phyloP scores from a whole-genome alignment of 2,888 invertebrate species.

The Stegana nigrithorax region DNA sequence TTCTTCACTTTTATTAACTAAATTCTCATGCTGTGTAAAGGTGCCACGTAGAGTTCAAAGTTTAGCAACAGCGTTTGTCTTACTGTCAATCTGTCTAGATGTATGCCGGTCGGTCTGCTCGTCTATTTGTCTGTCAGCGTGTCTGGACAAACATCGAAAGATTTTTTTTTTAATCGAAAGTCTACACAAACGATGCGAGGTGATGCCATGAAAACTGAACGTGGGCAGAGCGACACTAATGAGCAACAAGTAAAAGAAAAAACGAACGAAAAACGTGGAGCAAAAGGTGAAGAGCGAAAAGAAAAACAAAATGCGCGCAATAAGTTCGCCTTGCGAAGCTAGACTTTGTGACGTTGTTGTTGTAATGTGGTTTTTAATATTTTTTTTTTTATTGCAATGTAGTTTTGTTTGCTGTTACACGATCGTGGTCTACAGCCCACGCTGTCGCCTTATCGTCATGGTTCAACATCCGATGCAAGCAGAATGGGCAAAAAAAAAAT shows the following conservation, averaged over 20 bases:
- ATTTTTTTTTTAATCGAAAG: not conserved
- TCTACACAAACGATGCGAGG: not conserved
- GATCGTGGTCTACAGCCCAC: constrained; percentile 15
- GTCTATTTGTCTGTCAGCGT: no score
- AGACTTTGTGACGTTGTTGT: constrained; percentile 20
- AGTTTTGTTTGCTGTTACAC: constrained; percentile 4
- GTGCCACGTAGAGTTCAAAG: constrained; percentile 4
- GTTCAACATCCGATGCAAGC: constrained; percentile 10
- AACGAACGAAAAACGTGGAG: not conserved
- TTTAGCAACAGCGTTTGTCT: no score
- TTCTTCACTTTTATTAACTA: no score
- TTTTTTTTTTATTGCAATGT: not conserved
- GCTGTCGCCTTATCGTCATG: constrained; percentile 6
- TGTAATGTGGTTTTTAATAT: not conserved
- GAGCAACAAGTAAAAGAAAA: not conserved
- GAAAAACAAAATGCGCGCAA: no score
- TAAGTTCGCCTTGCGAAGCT: not conserved
- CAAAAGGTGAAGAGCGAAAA: not conserved
- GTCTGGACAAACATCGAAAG: not conserved
- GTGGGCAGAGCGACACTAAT: constrained; percentile 5
- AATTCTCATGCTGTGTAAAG: constrained; percentile 10
- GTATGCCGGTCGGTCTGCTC: no score
- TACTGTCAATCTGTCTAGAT: no score
- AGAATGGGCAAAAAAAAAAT: constrained; percentile 1
- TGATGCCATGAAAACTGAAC: not conserved